Evolutionary conservation across 2,797 vertebrate genomes (phyloP).

Genomic region (Rhyacichthys aspro): DNA sequence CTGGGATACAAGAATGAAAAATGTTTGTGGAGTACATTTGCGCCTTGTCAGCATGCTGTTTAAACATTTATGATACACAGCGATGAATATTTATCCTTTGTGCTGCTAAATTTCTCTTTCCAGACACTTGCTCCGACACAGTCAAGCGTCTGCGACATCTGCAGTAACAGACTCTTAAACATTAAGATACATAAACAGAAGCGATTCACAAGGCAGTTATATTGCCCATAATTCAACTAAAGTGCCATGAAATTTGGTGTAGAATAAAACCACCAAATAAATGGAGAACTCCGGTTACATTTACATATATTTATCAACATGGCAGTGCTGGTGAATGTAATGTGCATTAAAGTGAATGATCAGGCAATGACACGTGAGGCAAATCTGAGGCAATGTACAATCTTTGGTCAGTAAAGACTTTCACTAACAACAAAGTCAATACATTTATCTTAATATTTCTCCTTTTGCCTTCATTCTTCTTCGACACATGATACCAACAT

Average conservation of each 20-base stretch:
- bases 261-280: slow-evolving; percentile 17
- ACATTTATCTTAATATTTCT: neutral
- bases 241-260: slow-evolving; percentile 5
- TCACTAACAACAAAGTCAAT: slow-evolving; percentile 1
- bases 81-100: slow-evolving; percentile 50
- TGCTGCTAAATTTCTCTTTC: slow-evolving; percentile 42
- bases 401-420: slow-evolving; percentile 33
- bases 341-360: slow-evolving; percentile 30
- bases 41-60: slow-evolving; percentile 42
- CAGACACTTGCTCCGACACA: slow-evolving; percentile 11
- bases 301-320: slow-evolving; percentile 29
- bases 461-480: neutral
- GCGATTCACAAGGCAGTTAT: slow-evolving; percentile 46
- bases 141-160: slow-evolving; percentile 10
- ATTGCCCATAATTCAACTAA: slow-evolving; percentile 46
- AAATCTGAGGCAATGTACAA: slow-evolving; percentile 17
- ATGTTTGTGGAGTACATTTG: slow-evolving; percentile 34
- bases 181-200: slow-evolving; percentile 52
- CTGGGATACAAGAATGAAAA: slow-evolving; percentile 44
- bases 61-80: slow-evolving; percentile 64
- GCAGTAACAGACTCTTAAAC: slow-evolving; percentile 27
- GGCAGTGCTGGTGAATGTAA: slow-evolving; percentile 37
- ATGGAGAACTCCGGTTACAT: slow-evolving; percentile 27
- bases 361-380: neutral
- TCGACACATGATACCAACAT: neutral